A percentile compares a stretch with the other conserved stretches of the same genome.
These are phyloP conservation scores for Temnothorax curvispinosus DNA, from an alignment of 1,140 invertebrate species.

Conservation along the genomic window DNA sequence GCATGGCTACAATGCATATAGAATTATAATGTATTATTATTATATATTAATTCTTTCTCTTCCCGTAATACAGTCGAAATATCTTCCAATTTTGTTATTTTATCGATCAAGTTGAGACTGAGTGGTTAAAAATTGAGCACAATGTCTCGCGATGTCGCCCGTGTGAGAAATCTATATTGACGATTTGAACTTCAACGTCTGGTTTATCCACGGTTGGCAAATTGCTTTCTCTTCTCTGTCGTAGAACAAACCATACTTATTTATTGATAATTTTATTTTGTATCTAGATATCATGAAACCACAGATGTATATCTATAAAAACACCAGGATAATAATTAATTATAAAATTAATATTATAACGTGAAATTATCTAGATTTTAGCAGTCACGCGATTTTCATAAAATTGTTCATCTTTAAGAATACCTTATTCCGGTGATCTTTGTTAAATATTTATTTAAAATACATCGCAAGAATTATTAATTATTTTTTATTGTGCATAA, in stretches of 20 bases:
- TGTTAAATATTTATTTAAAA: not conserved
- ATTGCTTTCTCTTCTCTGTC: not conserved
- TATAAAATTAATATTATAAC: not conserved
- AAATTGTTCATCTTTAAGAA: not conserved
- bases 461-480: not conserved
- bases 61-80: not conserved
- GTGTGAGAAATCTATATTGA: not conserved
- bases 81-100: not conserved
- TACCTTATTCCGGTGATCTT: not conserved
- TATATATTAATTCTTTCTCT: not conserved
- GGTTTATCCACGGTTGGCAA: slow-evolving; percentile 1
- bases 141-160: not conserved
- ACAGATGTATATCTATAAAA: not conserved
- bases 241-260: not conserved
- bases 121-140: not conserved
- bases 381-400: not conserved
- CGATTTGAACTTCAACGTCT: not conserved
- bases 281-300: not conserved
- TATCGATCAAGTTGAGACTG: not conserved
- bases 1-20: too few relatives aligned
- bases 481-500: too few relatives aligned
- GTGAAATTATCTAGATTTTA: not conserved
- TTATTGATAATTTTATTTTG: not conserved
- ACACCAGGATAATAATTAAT: not conserved
- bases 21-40: too few relatives aligned